phyloP scores from a whole-genome alignment of 2,888 invertebrate genomes.

The Lepas anatifera region DNA sequence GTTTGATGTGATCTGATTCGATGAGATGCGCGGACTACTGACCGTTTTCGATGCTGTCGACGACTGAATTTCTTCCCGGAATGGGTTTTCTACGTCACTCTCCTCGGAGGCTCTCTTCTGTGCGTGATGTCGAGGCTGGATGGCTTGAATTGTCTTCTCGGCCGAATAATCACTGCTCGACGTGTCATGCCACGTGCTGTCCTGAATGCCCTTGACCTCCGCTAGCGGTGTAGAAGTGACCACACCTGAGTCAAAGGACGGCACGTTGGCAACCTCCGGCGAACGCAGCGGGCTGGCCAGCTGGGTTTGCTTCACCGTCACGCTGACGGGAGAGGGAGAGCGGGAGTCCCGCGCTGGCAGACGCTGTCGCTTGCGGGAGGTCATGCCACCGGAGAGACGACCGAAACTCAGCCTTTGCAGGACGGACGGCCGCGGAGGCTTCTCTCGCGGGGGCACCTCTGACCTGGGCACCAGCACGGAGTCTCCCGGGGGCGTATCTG shows the following conservation, averaged over 20 bases:
- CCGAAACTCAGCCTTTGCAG: background rate
- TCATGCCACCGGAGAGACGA: background rate
- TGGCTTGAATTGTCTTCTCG: background rate
- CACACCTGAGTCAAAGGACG: background rate
- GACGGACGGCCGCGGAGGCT: too few species aligned
- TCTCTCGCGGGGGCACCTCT: too few species aligned
- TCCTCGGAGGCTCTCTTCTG: constrained; percentile 2
- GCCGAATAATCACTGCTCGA: background rate
- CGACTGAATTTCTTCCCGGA: too few species aligned
- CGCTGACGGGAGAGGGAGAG: background rate
- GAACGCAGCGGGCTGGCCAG: background rate
- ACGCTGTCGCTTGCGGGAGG: too few species aligned
- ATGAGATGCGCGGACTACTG: too few species aligned
- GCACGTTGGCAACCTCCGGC: background rate
- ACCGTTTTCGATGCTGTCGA: too few species aligned
- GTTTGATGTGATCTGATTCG: too few species aligned
- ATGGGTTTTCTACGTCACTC: too few species aligned
- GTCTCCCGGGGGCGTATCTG: too few species aligned
- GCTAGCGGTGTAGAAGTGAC: background rate
- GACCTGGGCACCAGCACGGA: too few species aligned
- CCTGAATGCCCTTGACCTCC: background rate
- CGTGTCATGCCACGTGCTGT: background rate
- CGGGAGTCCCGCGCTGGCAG: background rate
- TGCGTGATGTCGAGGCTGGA: constrained; percentile 4
- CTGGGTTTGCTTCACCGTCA: background rate